Percentiles rank a stretch among this genome's conserved stretches.
phyloP scores from a whole-genome alignment of 1,140 invertebrate species.

The Phthorimaea operculella region DNA sequence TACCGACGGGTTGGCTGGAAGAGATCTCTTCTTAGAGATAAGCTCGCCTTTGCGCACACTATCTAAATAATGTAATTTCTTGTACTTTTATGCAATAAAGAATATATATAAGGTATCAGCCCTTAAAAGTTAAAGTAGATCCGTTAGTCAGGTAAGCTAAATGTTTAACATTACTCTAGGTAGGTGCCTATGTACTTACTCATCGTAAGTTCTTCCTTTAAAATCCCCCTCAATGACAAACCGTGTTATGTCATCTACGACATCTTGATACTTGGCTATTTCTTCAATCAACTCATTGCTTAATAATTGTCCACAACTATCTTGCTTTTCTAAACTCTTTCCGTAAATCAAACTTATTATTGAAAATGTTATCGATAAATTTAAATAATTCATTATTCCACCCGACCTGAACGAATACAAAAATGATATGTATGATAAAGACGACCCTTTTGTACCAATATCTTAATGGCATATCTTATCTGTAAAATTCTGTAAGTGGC shows the following conservation, averaged over 20 bases:
- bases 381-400: conserved; percentile 32
- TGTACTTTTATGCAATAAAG: too few relatives aligned
- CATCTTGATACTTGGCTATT: conserved; percentile 65
- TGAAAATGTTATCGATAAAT: conserved; percentile 28
- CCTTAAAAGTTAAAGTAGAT: too few relatives aligned
- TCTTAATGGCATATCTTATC: neutral
- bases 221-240: conserved; percentile 66
- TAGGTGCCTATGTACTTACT: conserved; percentile 23
- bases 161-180: too few relatives aligned
- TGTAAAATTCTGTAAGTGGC: too few relatives aligned
- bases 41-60: too few relatives aligned
- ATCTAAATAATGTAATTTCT: too few relatives aligned
- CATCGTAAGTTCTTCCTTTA: conserved; percentile 69
- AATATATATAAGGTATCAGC: too few relatives aligned
- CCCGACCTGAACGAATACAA: conserved; percentile 21
- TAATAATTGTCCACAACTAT: conserved; percentile 25
- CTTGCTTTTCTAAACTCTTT: conserved; percentile 20
- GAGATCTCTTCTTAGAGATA: too few relatives aligned
- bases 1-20: too few relatives aligned
- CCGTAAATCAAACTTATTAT: conserved; percentile 27
- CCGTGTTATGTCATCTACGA: conserved; percentile 68
- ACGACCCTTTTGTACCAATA: conserved; percentile 22
- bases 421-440: conserved; percentile 26
- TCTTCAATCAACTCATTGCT: conserved; percentile 50
- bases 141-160: too few relatives aligned